Base-by-base conservation (phyloP, 1,140 invertebrate genomes). In the Melanaphis sacchari region DNA sequence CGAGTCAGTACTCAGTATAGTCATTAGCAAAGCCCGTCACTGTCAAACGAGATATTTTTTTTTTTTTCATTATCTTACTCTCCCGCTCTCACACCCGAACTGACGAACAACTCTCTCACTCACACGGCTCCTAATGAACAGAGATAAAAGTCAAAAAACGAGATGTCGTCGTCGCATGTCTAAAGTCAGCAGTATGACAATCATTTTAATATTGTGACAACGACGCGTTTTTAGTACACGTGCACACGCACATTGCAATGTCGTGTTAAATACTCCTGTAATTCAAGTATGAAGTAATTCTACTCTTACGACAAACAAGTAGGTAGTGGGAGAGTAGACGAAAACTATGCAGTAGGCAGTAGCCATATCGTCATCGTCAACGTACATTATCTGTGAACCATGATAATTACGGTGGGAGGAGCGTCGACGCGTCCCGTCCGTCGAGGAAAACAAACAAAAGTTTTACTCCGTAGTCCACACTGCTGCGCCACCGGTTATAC, bases 11-110 rank as follows among this genome's bases (percentile, higher is more conserved):
- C 43, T 46, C 43, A 46, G 31, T 76, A 11, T 18, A n/a, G 59
- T n/a, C 59, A n/a, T 18, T 18, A n/a, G 59, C 59, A n/a, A n/a
- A 76, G 59, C 59, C 59, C 59, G 31, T 76, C 59, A 76, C 59
- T 76, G 59, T 76, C 59, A 76, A 76, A 76, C 59, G 59, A 76
- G 59, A 76, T 76, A 76, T 76, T 66, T 66, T 66, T 59, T 54
- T 54, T 54, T 76, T n/a, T 31, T 9, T 26, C 59, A 18, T 76
- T 76, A n/a, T 76, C 59, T 76, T n/a, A 4, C 31, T 66, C 54
- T 66, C 11, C 15, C 31, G 59, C 15, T 66, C 54, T 31, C 59
- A n/a, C 59, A 76, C 15, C 31, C 31, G n/a, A 18, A 5, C 31
- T n/a, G 0, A 0, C 4, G 26, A n/a, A 76, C 59, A 0, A 15